Percentiles rank a stretch among this genome's conserved stretches.
Conservation (phyloP, 2,888 invertebrate genomes). For the Thymelicus lineola region DNA sequence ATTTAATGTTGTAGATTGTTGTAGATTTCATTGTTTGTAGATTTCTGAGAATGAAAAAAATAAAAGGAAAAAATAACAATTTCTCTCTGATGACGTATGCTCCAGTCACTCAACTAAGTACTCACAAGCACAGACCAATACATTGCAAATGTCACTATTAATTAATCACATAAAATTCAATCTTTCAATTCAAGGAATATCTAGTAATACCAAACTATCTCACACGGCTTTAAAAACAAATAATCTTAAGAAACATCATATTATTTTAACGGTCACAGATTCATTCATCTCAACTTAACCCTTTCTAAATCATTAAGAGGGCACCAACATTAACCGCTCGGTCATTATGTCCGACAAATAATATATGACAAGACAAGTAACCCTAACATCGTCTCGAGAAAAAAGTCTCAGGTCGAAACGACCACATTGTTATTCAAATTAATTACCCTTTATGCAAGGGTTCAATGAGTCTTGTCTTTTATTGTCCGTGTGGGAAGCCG, state of each 20-base stretch:
- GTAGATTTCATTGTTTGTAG: too few species aligned
- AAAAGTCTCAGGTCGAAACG: conserved; percentile 50
- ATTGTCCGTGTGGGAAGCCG: conserved; percentile 43
- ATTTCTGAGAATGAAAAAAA: too few species aligned
- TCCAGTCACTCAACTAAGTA: too few species aligned
- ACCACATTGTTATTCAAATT: conserved; percentile 64
- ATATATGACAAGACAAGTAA: conserved; percentile 34
- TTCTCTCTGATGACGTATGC: too few species aligned
- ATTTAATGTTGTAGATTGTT: too few species aligned
- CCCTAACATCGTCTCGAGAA: conserved; percentile 43
- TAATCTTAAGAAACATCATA: not conserved
- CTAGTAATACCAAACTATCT: too few species aligned
- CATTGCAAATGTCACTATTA: too few species aligned
- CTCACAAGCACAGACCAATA: too few species aligned
- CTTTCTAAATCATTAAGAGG: conserved; percentile 6
- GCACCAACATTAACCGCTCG: conserved; percentile 11
- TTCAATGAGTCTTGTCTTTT: conserved; percentile 56
- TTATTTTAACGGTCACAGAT: conserved; percentile 24
- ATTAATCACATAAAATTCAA: too few species aligned
- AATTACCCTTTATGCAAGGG: conserved; percentile 53
- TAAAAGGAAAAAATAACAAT: too few species aligned
- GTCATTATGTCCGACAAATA: conserved; percentile 35
- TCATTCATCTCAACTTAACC: conserved; percentile 12
- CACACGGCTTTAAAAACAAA: too few species aligned
- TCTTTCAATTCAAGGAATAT: too few species aligned